Evolutionary conservation across 2,888 invertebrate species (phyloP).

Genomic region (Chaetoderma sp.): DNA sequence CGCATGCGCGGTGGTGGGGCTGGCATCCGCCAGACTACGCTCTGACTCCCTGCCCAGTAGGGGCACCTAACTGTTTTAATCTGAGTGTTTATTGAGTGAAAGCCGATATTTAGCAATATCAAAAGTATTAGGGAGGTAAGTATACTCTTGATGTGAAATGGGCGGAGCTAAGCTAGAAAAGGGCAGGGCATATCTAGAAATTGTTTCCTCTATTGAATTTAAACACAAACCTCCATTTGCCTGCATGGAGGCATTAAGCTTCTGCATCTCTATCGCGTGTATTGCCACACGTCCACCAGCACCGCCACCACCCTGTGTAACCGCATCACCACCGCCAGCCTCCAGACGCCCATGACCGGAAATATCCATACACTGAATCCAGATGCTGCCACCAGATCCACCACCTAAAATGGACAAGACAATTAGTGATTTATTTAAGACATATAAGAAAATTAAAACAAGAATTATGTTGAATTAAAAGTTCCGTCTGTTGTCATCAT

Average conservation of each 20-base stretch:
- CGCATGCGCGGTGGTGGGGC: too few species aligned
- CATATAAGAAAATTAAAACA: not conserved
- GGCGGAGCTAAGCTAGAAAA: too few species aligned
- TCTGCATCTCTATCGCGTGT: slow-evolving; percentile 40
- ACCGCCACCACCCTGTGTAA: slow-evolving; percentile 45
- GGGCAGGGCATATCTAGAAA: too few species aligned
- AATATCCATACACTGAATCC: slow-evolving; percentile 49
- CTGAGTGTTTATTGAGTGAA: too few species aligned
- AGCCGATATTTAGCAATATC: too few species aligned
- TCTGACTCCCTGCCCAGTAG: too few species aligned
- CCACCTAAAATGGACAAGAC: slow-evolving; percentile 41
- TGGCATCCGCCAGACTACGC: too few species aligned
- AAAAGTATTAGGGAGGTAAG: too few species aligned
- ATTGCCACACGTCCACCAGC: slow-evolving; percentile 52
- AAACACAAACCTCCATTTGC: slow-evolving; percentile 47
- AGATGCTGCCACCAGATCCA: slow-evolving; percentile 53
- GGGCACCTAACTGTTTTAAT: too few species aligned
- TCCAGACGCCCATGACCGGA: slow-evolving; percentile 48
- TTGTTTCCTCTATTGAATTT: too few species aligned
- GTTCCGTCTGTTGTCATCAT: not conserved
- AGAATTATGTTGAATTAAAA: not conserved
- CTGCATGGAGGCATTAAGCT: slow-evolving; percentile 46
- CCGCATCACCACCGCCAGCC: slow-evolving; percentile 47
- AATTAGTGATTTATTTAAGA: not conserved
- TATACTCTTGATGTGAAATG: too few species aligned